phyloP scores from a whole-genome alignment of 2,113 vertebrate genomes.

The western clawed frog (Xenopus tropicalis) region UCB_Xtro_10.0 CM004443.2:118114001-118114500 shows the following conservation, averaged over 20 bases:
- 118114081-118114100: conserved; percentile 75
- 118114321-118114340: no score
- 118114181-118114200: conserved; percentile 54
- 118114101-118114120: conserved; percentile 68
- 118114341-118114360: no score
- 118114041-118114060: conserved; percentile 81
- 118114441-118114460: no score
- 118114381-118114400: no score
- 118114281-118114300: neutral
- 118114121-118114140: conserved; percentile 60
- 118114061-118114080: conserved; percentile 74
- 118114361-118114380: no score
- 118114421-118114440: no score
- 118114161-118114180: conserved; percentile 61
- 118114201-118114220: conserved; percentile 33
- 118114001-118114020: conserved; percentile 81
- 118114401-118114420: no score
- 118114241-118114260: neutral
- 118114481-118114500: no score
- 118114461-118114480: no score
- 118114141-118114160: conserved; percentile 58
- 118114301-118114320: neutral
- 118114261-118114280: neutral
- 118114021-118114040: conserved; percentile 80
- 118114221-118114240: neutral